Evolutionary conservation across 2,888 invertebrate species (phyloP).

Genomic region (Sturmia bella): DNA sequence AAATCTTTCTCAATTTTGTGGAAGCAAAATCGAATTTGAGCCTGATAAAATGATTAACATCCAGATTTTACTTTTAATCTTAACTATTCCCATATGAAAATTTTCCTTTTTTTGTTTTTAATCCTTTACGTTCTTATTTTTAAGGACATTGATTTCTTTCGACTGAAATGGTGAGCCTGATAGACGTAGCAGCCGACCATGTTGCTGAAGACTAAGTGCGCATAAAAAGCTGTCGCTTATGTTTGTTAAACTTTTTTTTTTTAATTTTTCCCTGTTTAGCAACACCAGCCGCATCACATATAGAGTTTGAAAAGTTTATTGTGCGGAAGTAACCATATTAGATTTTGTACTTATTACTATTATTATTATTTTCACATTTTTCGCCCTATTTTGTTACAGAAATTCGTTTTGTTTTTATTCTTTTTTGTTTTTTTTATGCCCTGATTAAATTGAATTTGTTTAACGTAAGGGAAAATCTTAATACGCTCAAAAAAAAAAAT

Average conservation of each 20-base stretch:
- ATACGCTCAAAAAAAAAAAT: slow-evolving; percentile 22
- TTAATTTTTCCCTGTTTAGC: slow-evolving; percentile 25
- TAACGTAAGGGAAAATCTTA: slow-evolving; percentile 49
- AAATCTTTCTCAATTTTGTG: no score
- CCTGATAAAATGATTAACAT: no score
- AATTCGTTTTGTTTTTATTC: slow-evolving; percentile 26
- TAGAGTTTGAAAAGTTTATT: slow-evolving; percentile 50
- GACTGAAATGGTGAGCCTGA: slow-evolving; percentile 19
- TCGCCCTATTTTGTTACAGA: slow-evolving; percentile 20
- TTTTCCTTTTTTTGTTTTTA: no score
- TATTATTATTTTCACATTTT: slow-evolving; percentile 21
- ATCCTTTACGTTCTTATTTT: no score
- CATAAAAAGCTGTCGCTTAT: slow-evolving; percentile 14
- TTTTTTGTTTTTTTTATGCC: slow-evolving; percentile 6
- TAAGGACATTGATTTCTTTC: slow-evolving; percentile 42
- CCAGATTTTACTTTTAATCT: no score
- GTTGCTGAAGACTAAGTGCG: neutral
- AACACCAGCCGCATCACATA: slow-evolving; percentile 15
- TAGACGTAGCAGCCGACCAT: neutral
- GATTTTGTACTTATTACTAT: slow-evolving; percentile 31
- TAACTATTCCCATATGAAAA: no score
- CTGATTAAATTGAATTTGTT: slow-evolving; percentile 58
- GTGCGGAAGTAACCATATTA: slow-evolving; percentile 58
- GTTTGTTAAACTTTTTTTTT: slow-evolving; percentile 52
- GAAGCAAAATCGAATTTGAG: no score